Percentiles rank a stretch among this genome's conserved stretches.
Conservation (phyloP, 2,797 vertebrate genomes). For the Mus caroli region DNA sequence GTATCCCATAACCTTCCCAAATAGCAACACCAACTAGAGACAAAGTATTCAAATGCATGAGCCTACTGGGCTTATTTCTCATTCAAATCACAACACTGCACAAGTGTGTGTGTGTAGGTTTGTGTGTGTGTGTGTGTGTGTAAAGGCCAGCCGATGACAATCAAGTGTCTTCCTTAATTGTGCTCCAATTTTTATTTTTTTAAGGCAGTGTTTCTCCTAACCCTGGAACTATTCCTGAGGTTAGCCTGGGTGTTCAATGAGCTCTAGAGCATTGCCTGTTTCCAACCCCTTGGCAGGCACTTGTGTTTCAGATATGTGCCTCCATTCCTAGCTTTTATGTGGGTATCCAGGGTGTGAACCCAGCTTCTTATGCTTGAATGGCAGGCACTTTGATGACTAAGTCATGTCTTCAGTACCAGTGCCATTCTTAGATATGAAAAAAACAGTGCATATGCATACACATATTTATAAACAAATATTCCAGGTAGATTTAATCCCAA, state of each 20-base stretch:
- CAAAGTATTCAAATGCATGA: background rate
- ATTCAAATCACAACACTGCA: background rate
- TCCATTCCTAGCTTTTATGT: background rate
- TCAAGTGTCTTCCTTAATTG: background rate
- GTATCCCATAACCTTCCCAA: background rate
- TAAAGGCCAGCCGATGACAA: background rate
- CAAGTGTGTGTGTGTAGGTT: background rate
- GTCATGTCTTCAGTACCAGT: background rate
- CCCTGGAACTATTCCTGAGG: background rate
- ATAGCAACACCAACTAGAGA: background rate
- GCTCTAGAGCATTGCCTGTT: accelerated
- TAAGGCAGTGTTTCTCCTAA: background rate
- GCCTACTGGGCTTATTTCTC: background rate
- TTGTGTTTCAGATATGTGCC: background rate
- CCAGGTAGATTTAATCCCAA: background rate
- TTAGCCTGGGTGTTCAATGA: background rate
- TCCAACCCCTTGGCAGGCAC: background rate
- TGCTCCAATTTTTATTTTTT: background rate
- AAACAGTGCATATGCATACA: background rate
- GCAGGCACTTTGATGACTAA: background rate
- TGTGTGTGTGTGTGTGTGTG: background rate
- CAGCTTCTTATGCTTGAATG: background rate
- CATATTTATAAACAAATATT: background rate
- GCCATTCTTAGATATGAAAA: background rate
- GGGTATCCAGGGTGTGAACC: background rate